phyloP scores from a whole-genome alignment of 2,797 vertebrate species.

The Buphagus erythrorhynchus region DNA sequence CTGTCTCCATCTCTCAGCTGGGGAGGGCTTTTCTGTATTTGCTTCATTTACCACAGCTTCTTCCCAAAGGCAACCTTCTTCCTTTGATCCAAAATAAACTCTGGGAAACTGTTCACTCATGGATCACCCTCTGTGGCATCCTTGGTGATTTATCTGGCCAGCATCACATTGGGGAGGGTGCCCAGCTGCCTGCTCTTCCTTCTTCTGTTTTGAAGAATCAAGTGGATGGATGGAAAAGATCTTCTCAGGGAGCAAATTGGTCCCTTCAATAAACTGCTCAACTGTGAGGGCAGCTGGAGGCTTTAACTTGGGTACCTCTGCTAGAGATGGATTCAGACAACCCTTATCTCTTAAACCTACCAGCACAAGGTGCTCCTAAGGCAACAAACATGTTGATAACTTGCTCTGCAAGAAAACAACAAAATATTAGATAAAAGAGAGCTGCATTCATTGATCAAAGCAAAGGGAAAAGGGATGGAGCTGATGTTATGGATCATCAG shows the following conservation, averaged over 20 bases:
- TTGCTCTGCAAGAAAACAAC: not conserved
- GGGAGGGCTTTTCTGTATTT: not conserved
- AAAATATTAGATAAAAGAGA: not conserved
- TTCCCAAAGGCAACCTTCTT: not conserved
- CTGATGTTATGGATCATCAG: not conserved
- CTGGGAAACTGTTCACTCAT: not conserved
- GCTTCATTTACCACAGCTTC: conserved; percentile 21
- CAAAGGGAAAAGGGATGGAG: not conserved
- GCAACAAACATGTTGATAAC: not conserved
- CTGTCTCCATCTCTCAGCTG: not conserved
- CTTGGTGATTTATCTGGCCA: not conserved
- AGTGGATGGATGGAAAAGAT: conserved; percentile 2
- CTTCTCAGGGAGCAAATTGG: not conserved
- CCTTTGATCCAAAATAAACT: conserved; percentile 26
- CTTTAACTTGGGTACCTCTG: not conserved
- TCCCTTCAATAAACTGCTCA: not conserved
- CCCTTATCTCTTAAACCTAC: not conserved
- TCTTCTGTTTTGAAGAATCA: not conserved
- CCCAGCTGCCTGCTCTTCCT: not conserved
- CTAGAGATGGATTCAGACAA: not conserved
- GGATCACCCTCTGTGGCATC: not conserved
- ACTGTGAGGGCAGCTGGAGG: not conserved
- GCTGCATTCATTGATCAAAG: not conserved
- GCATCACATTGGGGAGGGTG: not conserved
- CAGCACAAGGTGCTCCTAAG: not conserved